Base-by-base conservation (phyloP, 2,113 vertebrate genomes). In the Lates calcarifer region DNA sequence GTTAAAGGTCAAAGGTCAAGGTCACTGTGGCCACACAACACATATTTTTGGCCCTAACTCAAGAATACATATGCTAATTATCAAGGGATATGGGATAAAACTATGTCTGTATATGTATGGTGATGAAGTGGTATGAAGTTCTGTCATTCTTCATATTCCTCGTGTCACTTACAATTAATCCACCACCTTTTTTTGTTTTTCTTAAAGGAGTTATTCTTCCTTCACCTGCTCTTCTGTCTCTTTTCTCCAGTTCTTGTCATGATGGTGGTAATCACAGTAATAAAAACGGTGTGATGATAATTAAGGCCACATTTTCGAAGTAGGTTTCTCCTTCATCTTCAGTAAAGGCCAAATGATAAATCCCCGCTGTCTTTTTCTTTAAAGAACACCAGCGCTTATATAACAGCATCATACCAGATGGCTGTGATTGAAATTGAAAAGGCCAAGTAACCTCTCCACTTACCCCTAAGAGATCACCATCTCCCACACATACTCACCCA, bases 391-490 rank as follows among this genome's bases (percentile, higher is more conserved):
- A 28, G 74, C 31, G 24, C 82, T 92, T 87, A 80, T 83, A 79
- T 79, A 91, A 88, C 47, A 66, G 75, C 83, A 47, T 89, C 70
- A 86, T 35, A 67, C 51, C 55, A 65, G 91, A 90, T 84, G 88
- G 66, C 68, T 92, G 58, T 88, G 91, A 93, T 90, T 88, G 88
- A 88, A 81, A 77, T 79, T 88, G 90, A 90, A 92, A 94, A 94
- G 91, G 88, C 76, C 88, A 93, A 86, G 83, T 74, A 85, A 91
- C 89, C 66, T 89, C 82, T 87, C 49, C 61, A 83, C 84, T 83
- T 61, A 68, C 65, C 28, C 51, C 67, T 73, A 67, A 89, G 84
- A 91, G 87, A 87, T 85, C 66, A 75, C 31, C 64, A 72, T 85
- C 56, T 53, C 57, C 74, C 47, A 58, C 75, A 84, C 62, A 49